phyloP scores from a whole-genome alignment of 2,888 invertebrate species.

The Sinopyrophorus schimmeli region DNA sequence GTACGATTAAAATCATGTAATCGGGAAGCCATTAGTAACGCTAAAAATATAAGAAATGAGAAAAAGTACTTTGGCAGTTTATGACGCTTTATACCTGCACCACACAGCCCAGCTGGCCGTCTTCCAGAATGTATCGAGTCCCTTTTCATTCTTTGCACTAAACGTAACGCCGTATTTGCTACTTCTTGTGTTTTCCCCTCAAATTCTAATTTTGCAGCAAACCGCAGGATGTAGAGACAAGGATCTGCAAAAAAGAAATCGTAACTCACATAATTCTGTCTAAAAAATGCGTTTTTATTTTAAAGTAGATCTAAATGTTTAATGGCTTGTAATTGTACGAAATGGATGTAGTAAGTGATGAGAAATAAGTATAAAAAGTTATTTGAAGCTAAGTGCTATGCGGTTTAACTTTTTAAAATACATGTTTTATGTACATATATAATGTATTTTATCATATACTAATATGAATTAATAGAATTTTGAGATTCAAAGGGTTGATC shows the following conservation, averaged over 20 bases:
- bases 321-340: too few relatives aligned
- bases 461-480: too few relatives aligned
- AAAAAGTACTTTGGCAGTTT: background rate
- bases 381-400: too few relatives aligned
- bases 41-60: conserved; percentile 57
- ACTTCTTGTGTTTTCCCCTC: conserved; percentile 93
- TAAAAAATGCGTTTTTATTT: too few relatives aligned
- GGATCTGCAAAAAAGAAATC: conserved; percentile 86
- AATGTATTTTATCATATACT: too few relatives aligned
- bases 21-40: conserved; percentile 90
- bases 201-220: conserved; percentile 90
- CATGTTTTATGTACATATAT: too few relatives aligned
- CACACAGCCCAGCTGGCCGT: conserved; percentile 95
- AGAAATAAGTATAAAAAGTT: too few relatives aligned
- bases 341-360: too few relatives aligned
- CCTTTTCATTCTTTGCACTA: conserved; percentile 96
- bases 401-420: too few relatives aligned
- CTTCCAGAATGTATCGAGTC: conserved; percentile 97
- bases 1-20: conserved; percentile 90
- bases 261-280: too few relatives aligned
- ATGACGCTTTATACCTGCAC: conserved; percentile 72
- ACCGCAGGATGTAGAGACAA: conserved; percentile 92
- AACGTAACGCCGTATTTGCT: conserved; percentile 88
- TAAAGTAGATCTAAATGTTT: too few relatives aligned
- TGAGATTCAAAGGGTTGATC: too few relatives aligned